Conservation (phyloP, 2,888 invertebrate species). For the Volucella inanis region DNA sequence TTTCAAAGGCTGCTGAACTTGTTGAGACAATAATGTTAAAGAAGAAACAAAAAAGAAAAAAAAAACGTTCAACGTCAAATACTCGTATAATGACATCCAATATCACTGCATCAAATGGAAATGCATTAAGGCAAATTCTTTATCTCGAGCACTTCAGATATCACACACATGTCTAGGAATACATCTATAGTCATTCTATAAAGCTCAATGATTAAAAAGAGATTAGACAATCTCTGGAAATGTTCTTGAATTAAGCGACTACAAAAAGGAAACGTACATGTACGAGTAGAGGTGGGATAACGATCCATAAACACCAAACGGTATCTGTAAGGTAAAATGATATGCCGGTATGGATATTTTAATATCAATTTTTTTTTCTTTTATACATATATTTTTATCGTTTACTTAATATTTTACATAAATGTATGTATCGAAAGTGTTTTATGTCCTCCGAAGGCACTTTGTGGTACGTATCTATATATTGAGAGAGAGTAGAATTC, state of each 20-base stretch:
- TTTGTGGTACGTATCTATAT: constrained; percentile 2
- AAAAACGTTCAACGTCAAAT: neutral
- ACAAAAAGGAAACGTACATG: neutral
- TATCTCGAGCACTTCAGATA: too few species aligned
- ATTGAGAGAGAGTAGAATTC: neutral
- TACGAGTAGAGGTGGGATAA: too few species aligned
- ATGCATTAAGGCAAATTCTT: too few species aligned
- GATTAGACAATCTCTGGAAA: neutral
- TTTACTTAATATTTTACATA: constrained; percentile 28
- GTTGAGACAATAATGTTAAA: neutral
- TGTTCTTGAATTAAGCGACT: neutral
- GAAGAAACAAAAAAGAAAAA: neutral
- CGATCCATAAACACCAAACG: too few species aligned
- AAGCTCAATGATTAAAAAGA: constrained; percentile 8
- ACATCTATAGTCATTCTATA: neutral
- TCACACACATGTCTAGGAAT: neutral
- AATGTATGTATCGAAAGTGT: constrained; percentile 39
- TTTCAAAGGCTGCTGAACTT: neutral
- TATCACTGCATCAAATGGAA: neutral
- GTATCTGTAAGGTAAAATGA: neutral
- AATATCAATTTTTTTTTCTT: neutral
- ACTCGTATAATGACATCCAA: neutral
- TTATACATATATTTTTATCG: neutral
- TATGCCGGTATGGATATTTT: neutral
- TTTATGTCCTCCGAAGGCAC: constrained; percentile 12